Conservation (phyloP, 2,797 vertebrate genomes). For the Chrosomus eos region DNA sequence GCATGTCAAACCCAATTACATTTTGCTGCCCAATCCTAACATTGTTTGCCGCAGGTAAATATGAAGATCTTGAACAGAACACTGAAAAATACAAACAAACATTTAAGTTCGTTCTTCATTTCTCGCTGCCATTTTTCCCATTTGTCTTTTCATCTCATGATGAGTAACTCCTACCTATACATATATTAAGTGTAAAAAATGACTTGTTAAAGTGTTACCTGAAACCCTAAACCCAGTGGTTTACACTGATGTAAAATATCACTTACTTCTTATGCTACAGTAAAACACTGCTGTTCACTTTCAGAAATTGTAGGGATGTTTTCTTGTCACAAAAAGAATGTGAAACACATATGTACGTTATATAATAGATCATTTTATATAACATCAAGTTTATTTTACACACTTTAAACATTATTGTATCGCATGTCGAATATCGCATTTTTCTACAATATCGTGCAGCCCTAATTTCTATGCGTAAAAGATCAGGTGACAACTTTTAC, state of each 20-base stretch:
- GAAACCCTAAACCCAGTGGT: too few species aligned
- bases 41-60: not conserved
- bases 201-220: not conserved
- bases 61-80: not conserved
- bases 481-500: not conserved
- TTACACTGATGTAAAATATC: too few species aligned
- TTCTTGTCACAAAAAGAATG: too few species aligned
- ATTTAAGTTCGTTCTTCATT: not conserved
- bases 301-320: too few species aligned
- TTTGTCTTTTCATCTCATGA: not conserved
- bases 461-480: not conserved
- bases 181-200: not conserved
- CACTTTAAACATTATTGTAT: too few species aligned
- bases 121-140: not conserved
- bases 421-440: too few species aligned
- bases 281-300: too few species aligned
- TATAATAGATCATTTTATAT: not conserved
- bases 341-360: too few species aligned
- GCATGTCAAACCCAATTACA: slow-evolving; percentile 3
- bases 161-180: not conserved
- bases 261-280: too few species aligned
- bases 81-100: not conserved
- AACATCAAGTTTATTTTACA: not conserved
- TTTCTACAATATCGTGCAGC: too few species aligned
- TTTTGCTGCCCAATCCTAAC: slow-evolving; percentile 12